Evolutionary conservation across 2,113 vertebrate genomes (phyloP).

Genomic region (Tachysurus vachellii): DNA sequence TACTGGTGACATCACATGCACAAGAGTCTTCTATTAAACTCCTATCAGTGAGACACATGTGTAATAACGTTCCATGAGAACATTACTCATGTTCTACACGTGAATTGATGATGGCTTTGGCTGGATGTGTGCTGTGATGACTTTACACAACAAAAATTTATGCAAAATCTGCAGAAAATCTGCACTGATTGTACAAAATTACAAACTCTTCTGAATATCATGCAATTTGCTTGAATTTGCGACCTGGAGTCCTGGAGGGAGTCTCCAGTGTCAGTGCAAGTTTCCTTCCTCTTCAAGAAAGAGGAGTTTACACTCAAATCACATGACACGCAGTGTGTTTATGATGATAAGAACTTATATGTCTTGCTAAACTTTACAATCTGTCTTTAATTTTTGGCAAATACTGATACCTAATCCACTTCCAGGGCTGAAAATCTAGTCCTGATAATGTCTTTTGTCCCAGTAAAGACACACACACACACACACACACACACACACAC

Average conservation of each 20-base stretch:
- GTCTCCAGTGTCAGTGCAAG: neutral
- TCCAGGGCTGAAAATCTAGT: neutral
- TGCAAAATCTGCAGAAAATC: too few species aligned
- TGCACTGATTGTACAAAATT: too few species aligned
- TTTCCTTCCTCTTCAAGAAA: neutral
- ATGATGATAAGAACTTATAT: neutral
- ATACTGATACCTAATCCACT: neutral
- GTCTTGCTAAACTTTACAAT: neutral
- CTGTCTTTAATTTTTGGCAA: neutral
- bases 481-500: neutral
- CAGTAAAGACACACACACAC: neutral
- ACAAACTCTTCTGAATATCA: too few species aligned
- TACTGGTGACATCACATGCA: too few species aligned
- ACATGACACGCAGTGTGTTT: neutral
- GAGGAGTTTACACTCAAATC: neutral
- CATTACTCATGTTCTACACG: too few species aligned
- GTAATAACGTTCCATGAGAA: too few species aligned
- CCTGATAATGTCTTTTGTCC: neutral
- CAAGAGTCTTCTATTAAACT: too few species aligned
- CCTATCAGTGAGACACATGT: too few species aligned
- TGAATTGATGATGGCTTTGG: too few species aligned
- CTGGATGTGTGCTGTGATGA: too few species aligned
- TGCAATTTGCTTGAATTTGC: too few species aligned
- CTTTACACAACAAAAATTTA: too few species aligned
- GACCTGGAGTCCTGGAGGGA: neutral